Percentiles rank a stretch among this genome's conserved stretches.
phyloP scores from a whole-genome alignment of 2,888 invertebrate species.

The Callyntrura sp. region DNA sequence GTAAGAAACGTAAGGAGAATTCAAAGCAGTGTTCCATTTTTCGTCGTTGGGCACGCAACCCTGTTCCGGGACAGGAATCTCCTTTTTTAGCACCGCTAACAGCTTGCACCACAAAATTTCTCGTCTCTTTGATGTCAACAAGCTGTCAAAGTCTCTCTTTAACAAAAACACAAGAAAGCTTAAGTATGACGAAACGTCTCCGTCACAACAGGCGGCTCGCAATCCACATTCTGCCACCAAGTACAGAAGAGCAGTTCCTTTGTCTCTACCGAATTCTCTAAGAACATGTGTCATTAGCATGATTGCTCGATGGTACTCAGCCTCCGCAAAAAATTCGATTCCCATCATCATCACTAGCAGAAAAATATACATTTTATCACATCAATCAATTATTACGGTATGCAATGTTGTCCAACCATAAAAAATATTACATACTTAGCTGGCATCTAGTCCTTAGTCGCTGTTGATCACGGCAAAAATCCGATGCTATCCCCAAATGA shows the following conservation, averaged over 20 bases:
- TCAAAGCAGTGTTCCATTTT: constrained; percentile 76
- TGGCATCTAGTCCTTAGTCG: constrained; percentile 81
- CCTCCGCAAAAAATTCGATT: constrained; percentile 79
- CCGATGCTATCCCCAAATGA: constrained; percentile 83
- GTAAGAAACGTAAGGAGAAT: constrained; percentile 75
- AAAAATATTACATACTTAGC: constrained; percentile 80
- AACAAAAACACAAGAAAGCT: constrained; percentile 81
- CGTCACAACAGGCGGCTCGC: constrained; percentile 79
- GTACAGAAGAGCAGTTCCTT: constrained; percentile 79
- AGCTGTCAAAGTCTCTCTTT: constrained; percentile 76
- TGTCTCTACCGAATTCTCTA: constrained; percentile 81
- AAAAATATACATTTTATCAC: too few relatives aligned
- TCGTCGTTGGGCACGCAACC: constrained; percentile 60
- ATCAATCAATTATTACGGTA: too few relatives aligned
- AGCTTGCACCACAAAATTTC: constrained; percentile 79
- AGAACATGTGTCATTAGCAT: constrained; percentile 83
- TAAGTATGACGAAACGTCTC: constrained; percentile 80
- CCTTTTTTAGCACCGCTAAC: constrained; percentile 76
- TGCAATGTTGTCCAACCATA: background rate
- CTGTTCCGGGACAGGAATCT: constrained; percentile 75
- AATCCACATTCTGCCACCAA: constrained; percentile 81
- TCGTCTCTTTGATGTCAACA: constrained; percentile 53
- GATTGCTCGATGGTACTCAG: constrained; percentile 80
- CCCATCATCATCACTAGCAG: constrained; percentile 83
- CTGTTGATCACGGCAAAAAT: constrained; percentile 82